These are phyloP conservation scores for Mandrillus leucophaeus DNA, from an alignment of 2,113 vertebrate genomes.

Conservation along the genomic window DNA sequence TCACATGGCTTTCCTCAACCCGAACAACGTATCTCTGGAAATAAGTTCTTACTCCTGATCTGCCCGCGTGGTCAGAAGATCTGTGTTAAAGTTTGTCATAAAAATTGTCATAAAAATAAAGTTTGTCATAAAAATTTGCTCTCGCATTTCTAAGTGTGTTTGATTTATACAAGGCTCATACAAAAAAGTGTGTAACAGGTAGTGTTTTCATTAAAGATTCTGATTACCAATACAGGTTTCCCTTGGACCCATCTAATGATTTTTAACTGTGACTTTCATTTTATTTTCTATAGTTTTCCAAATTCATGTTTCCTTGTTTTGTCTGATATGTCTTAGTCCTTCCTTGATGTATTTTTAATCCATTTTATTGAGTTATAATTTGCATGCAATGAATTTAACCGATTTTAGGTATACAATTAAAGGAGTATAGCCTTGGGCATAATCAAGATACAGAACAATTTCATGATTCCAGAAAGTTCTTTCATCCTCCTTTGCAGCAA, in stretches of 20 bases:
- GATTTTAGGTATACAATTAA: not conserved
- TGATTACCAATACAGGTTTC: not conserved
- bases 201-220: not conserved
- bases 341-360: not conserved
- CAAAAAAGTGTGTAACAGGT: not conserved
- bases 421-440: not conserved
- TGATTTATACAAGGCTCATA: not conserved
- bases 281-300: not conserved
- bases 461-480: not conserved
- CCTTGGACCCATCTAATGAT: not conserved
- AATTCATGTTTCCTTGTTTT: not conserved
- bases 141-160: not conserved
- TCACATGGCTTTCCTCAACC: not conserved
- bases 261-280: not conserved
- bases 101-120: not conserved
- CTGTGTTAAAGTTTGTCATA: not conserved
- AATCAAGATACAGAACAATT: not conserved
- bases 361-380: not conserved
- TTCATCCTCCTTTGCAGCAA: not conserved
- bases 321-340: not conserved
- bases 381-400: not conserved
- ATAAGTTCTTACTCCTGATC: not conserved
- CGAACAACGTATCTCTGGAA: rapidly evolving
- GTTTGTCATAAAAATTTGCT: not conserved
- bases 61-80: too few relatives aligned